phyloP scores from a whole-genome alignment of 2,113 vertebrate genomes.

The Engraulis encrasicolus region DNA sequence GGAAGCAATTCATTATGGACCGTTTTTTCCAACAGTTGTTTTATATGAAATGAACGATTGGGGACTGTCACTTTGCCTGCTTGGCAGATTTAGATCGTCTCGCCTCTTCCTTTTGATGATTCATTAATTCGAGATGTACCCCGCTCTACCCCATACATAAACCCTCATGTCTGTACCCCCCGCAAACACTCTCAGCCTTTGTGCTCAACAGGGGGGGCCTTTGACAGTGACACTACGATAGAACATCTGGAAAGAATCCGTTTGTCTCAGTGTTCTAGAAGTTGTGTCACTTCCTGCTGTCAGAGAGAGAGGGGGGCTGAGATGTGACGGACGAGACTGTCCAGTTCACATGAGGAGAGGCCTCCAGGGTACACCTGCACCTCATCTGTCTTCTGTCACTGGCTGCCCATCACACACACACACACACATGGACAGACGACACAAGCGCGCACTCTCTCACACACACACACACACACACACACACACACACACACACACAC shows the following conservation, averaged over 20 bases:
- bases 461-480: not conserved
- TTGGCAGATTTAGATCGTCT: not conserved
- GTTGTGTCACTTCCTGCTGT: conserved; percentile 25
- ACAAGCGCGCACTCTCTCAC: not conserved
- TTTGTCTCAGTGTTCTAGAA: not conserved
- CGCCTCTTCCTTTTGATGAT: conserved; percentile 7
- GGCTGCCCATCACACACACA: not conserved
- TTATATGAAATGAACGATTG: not conserved
- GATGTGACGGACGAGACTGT: not conserved
- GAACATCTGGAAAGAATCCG: conserved; percentile 31
- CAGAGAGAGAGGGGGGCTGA: not conserved
- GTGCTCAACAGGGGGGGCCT: not conserved
- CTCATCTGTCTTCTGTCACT: conserved; percentile 5
- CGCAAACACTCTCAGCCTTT: not conserved
- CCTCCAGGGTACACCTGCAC: conserved; percentile 22
- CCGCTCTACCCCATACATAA: not conserved
- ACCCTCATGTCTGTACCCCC: not conserved
- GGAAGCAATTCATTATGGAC: not conserved
- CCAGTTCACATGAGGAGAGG: conserved; percentile 33
- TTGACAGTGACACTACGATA: conserved; percentile 32
- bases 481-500: not conserved
- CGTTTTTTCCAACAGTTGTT: not conserved
- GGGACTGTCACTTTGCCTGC: not conserved
- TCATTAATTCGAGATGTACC: conserved; percentile 10
- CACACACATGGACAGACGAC: not conserved